Evolutionary conservation across 2,113 vertebrate species (phyloP).

Genomic region (Marmota flaviventris): DNA sequence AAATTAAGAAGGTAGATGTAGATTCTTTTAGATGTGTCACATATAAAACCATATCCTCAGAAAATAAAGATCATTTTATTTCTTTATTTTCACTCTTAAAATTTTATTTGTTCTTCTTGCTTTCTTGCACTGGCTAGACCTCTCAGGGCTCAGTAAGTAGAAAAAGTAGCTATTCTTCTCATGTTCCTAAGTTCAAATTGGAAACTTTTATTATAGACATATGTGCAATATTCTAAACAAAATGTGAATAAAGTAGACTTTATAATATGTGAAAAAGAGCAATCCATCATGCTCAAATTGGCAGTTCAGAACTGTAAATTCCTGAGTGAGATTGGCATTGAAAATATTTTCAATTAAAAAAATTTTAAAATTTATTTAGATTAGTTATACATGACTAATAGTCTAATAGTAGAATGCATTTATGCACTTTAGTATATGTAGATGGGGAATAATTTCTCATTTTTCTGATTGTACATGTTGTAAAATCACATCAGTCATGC

Average conservation of each 20-base stretch:
- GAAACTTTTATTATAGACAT: neutral
- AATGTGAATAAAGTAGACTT: neutral
- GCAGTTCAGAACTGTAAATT: neutral
- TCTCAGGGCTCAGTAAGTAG: neutral
- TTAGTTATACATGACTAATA: too few species aligned
- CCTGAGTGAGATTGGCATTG: neutral
- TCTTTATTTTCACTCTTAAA: neutral
- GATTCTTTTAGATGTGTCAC: neutral
- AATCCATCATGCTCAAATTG: neutral
- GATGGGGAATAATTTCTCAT: too few species aligned
- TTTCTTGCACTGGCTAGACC: neutral
- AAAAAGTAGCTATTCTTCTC: neutral
- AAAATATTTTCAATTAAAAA: neutral
- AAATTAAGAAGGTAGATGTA: neutral
- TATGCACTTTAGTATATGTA: too few species aligned
- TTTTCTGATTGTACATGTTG: too few species aligned
- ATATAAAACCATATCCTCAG: neutral
- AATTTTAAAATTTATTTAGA: too few species aligned
- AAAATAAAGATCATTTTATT: constrained; percentile 11
- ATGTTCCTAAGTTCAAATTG: neutral
- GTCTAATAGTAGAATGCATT: too few species aligned
- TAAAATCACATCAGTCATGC: too few species aligned
- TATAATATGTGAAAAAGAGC: neutral
- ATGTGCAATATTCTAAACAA: neutral
- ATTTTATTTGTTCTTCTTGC: constrained; percentile 27